A percentile compares a stretch with the other conserved stretches of the same genome.
phyloP scores from a whole-genome alignment of 2,888 invertebrate genomes.

The Theodoxus fluviatilis region DNA sequence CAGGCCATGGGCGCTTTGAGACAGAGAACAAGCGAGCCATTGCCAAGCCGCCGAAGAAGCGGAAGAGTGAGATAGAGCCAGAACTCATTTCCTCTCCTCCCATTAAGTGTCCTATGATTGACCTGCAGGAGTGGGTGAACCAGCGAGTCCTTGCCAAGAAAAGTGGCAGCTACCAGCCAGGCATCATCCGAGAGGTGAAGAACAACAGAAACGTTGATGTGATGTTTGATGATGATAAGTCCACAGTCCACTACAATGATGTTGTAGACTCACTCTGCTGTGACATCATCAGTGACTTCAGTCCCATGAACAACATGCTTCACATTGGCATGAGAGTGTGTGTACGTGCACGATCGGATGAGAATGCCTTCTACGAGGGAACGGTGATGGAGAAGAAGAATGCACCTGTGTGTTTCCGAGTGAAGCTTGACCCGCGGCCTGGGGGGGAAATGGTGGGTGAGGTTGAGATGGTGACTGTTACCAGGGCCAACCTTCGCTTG shows the following conservation, averaged over 20 bases:
- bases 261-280: slow-evolving; percentile 81
- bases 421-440: slow-evolving; percentile 68
- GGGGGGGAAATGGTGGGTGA: slow-evolving; percentile 25
- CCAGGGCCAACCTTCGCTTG: slow-evolving; percentile 87
- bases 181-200: slow-evolving; percentile 75
- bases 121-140: slow-evolving; percentile 91
- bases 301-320: slow-evolving; percentile 81
- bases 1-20: no score
- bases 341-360: slow-evolving; percentile 69
- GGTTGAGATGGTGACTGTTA: slow-evolving; percentile 75
- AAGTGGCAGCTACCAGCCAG: slow-evolving; percentile 80
- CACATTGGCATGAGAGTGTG: slow-evolving; percentile 82
- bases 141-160: slow-evolving; percentile 89
- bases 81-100: slow-evolving; percentile 34
- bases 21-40: slow-evolving; percentile 43
- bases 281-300: slow-evolving; percentile 91
- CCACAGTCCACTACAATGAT: slow-evolving; percentile 73
- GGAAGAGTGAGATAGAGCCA: slow-evolving; percentile 70
- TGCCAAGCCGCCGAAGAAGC: slow-evolving; percentile 88
- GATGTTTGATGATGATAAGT: slow-evolving; percentile 81
- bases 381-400: slow-evolving; percentile 76
- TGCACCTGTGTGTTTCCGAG: slow-evolving; percentile 76
- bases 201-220: slow-evolving; percentile 76
- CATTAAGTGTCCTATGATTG: slow-evolving; percentile 67
- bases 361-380: slow-evolving; percentile 83